Evolutionary conservation across 2,797 vertebrate species (phyloP).

Genomic region (Oryzias sinensis): DNA sequence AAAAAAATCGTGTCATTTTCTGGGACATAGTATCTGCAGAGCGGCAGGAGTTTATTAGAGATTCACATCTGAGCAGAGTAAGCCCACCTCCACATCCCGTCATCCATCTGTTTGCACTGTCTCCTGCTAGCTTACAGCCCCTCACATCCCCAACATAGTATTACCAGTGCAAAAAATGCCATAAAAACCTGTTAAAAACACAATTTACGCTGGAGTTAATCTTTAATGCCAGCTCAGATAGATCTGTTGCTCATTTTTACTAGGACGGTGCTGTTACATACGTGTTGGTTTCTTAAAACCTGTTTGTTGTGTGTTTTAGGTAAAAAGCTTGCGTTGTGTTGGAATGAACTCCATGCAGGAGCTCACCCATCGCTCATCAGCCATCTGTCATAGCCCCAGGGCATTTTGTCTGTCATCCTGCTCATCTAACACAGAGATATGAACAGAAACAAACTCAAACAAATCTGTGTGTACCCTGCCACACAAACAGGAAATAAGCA

Average conservation of each 20-base stretch:
- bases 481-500: conserved; percentile 20
- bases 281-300: conserved; percentile 39
- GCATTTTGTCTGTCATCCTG: conserved; percentile 36
- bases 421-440: conserved; percentile 25
- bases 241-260: conserved; percentile 18
- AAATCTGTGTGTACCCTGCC: conserved; percentile 6
- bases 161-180: too few species aligned
- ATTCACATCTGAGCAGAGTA: too few species aligned
- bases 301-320: conserved; percentile 35
- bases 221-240: conserved; percentile 7
- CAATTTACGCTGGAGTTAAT: too few species aligned
- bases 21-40: too few species aligned
- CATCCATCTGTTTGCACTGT: too few species aligned
- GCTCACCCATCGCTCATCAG: conserved; percentile 35
- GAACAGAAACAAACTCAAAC: conserved; percentile 7
- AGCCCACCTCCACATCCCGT: too few species aligned
- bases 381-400: conserved; percentile 71
- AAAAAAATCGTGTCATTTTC: too few species aligned
- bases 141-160: too few species aligned
- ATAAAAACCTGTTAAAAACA: too few species aligned
- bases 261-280: conserved; percentile 5
- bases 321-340: conserved; percentile 45
- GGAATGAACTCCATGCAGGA: conserved; percentile 59
- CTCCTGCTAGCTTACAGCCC: too few species aligned
- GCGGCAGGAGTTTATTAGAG: too few species aligned